These are phyloP conservation scores for Ceriagrion tenellum DNA, from an alignment of 2,888 invertebrate species.

Conservation along the genomic window DNA sequence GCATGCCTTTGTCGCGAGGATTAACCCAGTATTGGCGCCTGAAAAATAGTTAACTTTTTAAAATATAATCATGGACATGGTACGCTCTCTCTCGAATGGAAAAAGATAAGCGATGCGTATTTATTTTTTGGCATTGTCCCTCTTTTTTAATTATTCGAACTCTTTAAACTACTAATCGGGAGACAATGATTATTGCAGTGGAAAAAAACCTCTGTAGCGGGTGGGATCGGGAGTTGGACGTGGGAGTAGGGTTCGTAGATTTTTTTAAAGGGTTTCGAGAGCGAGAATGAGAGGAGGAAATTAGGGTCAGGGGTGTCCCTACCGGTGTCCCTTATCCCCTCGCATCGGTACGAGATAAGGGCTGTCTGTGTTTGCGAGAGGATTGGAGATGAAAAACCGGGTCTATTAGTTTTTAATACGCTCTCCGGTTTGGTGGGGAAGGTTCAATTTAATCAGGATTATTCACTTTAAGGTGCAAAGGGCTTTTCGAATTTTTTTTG, in stretches of 20 bases:
- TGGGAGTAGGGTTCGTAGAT: background rate
- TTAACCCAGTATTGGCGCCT: too few relatives aligned
- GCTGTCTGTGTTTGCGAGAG: background rate
- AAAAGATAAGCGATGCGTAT: background rate
- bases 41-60: too few relatives aligned
- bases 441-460: conserved; percentile 8
- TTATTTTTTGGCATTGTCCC: background rate
- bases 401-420: conserved; percentile 25
- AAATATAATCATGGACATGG: too few relatives aligned
- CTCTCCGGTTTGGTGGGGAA: background rate
- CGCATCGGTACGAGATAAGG: background rate
- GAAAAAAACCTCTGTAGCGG: background rate
- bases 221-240: background rate
- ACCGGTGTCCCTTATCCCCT: background rate
- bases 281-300: background rate
- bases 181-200: background rate
- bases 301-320: background rate
- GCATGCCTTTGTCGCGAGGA: too few relatives aligned
- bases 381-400: background rate
- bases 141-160: background rate
- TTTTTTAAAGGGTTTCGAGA: background rate
- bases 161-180: background rate
- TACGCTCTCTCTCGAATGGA: too few relatives aligned
- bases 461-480: background rate
- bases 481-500: background rate